These are phyloP conservation scores for Microchirus variegatus DNA, from an alignment of 2,797 vertebrate species.

Conservation along the genomic window DNA sequence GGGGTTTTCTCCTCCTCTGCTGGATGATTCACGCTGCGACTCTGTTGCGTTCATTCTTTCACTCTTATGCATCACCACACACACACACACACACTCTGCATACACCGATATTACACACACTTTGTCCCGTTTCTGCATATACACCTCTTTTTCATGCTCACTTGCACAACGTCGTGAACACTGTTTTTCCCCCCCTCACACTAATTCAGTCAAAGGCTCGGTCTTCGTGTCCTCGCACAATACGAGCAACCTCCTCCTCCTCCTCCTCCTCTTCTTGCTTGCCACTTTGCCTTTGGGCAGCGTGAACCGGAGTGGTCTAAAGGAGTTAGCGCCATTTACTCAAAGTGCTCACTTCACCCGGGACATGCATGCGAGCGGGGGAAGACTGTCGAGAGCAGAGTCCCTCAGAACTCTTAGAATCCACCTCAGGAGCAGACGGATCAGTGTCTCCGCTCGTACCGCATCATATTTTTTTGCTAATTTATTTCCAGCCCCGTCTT, in stretches of 20 bases:
- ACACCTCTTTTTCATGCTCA: constrained; percentile 57
- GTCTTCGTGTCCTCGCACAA: constrained; percentile 67
- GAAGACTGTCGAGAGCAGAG: constrained; percentile 52
- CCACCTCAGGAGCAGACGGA: constrained; percentile 47
- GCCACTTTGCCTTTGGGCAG: constrained; percentile 78
- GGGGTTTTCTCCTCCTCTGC: constrained; percentile 17
- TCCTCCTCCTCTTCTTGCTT: constrained; percentile 41
- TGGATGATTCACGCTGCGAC: constrained; percentile 29
- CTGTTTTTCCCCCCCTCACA: constrained; percentile 35
- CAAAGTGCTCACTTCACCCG: constrained; percentile 71
- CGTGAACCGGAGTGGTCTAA: constrained; percentile 74
- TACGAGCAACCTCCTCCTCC: constrained; percentile 39
- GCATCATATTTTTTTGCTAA: constrained; percentile 41
- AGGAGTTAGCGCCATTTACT: constrained; percentile 75
- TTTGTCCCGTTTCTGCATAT: constrained; percentile 47
- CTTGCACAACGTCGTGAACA: constrained; percentile 46
- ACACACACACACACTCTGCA: constrained; percentile 20
- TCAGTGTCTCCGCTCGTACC: constrained; percentile 34
- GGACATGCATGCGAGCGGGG: constrained; percentile 64
- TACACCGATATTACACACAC: constrained; percentile 51
- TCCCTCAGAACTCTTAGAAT: constrained; percentile 58
- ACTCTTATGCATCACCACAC: constrained; percentile 37
- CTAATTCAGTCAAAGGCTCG: constrained; percentile 60
- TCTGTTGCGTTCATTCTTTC: constrained; percentile 26
- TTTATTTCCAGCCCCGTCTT: constrained; percentile 32